These are phyloP conservation scores for Rachycentron canadum DNA, from an alignment of 2,797 vertebrate genomes.

Conservation along the genomic window DNA sequence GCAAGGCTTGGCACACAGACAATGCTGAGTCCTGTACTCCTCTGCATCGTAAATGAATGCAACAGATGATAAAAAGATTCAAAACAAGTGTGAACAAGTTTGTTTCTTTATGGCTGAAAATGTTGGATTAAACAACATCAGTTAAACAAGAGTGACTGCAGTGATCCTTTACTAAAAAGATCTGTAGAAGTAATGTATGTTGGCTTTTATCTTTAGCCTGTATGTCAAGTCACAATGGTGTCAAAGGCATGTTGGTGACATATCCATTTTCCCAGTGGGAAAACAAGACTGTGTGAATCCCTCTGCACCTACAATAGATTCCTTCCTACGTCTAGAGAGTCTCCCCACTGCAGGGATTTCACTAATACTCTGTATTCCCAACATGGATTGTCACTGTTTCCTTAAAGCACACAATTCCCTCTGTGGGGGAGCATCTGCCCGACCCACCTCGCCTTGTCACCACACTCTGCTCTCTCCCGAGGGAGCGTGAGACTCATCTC, in stretches of 20 bases:
- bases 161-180: constrained; percentile 16
- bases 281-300: constrained; percentile 55
- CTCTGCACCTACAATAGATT: constrained; percentile 44
- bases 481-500: constrained; percentile 34
- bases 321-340: constrained; percentile 56
- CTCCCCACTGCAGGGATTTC: constrained; percentile 56
- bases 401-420: constrained; percentile 63
- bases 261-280: constrained; percentile 61
- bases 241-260: constrained; percentile 53
- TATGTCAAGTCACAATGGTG: constrained; percentile 47
- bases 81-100: background rate
- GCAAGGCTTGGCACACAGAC: too few species aligned
- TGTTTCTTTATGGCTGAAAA: background rate
- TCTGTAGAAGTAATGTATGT: background rate
- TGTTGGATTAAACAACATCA: background rate
- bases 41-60: background rate
- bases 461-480: constrained; percentile 33
- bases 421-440: constrained; percentile 33
- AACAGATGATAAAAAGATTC: background rate
- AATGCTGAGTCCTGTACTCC: background rate
- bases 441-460: constrained; percentile 45
- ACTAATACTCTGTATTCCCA: constrained; percentile 68
- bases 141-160: background rate
- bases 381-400: constrained; percentile 65
- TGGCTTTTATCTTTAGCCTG: constrained; percentile 50